These are phyloP conservation scores for Eupithecia insigniata DNA, from an alignment of 2,888 invertebrate species.

Conservation along the genomic window DNA sequence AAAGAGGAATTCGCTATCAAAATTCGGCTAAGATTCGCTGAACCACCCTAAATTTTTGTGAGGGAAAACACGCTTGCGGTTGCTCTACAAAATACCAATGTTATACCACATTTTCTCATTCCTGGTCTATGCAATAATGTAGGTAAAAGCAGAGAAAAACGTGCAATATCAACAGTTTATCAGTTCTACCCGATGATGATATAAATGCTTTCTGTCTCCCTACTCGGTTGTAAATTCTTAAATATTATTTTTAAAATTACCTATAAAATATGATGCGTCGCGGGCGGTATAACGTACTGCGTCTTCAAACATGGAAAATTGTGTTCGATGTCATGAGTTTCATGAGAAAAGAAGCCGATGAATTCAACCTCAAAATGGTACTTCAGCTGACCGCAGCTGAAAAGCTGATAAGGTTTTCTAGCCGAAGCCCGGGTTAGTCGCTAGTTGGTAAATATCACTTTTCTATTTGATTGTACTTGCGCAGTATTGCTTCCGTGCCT, in stretches of 20 bases:
- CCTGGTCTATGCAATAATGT: background rate
- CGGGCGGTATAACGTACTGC: no score
- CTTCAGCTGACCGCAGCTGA: no score
- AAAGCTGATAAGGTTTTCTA: no score
- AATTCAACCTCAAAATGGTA: no score
- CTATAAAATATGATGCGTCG: no score
- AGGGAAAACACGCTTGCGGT: slow-evolving; percentile 16
- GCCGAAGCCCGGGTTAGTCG: no score
- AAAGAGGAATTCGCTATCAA: background rate
- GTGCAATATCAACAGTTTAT: background rate
- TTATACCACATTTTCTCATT: slow-evolving; percentile 9
- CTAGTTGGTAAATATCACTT: no score
- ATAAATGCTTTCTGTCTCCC: background rate
- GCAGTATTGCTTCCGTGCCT: no score
- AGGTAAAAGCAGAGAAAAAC: background rate
- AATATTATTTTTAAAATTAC: background rate
- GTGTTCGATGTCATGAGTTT: no score
- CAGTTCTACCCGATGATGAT: background rate
- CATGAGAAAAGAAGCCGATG: no score
- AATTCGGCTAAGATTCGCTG: background rate
- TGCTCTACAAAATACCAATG: slow-evolving; percentile 14
- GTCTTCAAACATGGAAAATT: no score
- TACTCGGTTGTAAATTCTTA: background rate
- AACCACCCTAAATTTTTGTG: slow-evolving; percentile 10
- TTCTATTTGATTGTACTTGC: no score